Evolutionary conservation across 2,113 vertebrate species (phyloP).

Genomic region (zebrafish (Danio rerio)): DNA sequence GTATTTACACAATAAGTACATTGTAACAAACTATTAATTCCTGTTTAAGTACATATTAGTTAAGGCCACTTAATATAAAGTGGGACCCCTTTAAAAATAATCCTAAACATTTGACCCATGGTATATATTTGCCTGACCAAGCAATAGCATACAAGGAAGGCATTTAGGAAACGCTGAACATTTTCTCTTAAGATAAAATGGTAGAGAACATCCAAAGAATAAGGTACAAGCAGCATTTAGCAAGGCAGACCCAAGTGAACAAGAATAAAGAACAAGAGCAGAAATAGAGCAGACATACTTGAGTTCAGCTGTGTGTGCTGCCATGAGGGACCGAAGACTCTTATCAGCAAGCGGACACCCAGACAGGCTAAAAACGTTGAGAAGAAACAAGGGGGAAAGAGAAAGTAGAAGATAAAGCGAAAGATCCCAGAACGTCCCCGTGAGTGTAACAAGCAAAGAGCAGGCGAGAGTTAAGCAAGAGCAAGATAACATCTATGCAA

Average conservation of each 20-base stretch:
- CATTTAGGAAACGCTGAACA: background rate
- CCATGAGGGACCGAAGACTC: slow-evolving; percentile 99
- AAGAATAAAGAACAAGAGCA: background rate
- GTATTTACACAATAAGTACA: too few relatives aligned
- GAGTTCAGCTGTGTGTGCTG: slow-evolving; percentile 99
- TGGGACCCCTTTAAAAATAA: too few relatives aligned
- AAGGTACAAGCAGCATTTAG: background rate
- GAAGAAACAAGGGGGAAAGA: slow-evolving; percentile 69
- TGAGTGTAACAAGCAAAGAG: slow-evolving; percentile 57
- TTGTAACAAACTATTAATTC: too few relatives aligned
- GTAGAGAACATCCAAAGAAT: slow-evolving; percentile 5
- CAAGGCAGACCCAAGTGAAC: slow-evolving; percentile 16
- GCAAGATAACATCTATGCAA: slow-evolving; percentile 52
- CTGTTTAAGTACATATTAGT: too few relatives aligned
- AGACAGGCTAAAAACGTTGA: slow-evolving; percentile 96
- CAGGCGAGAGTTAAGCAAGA: slow-evolving; percentile 65
- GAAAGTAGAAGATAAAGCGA: slow-evolving; percentile 57
- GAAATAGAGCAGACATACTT: slow-evolving; percentile 93
- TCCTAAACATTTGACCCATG: too few relatives aligned
- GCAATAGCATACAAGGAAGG: background rate
- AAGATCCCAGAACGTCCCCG: slow-evolving; percentile 71
- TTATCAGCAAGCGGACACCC: slow-evolving; percentile 99
- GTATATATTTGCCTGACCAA: background rate
- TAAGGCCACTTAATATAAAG: too few relatives aligned
- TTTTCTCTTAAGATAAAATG: background rate